These are phyloP conservation scores for Dicrurus megarhynchus DNA, from an alignment of 2,113 vertebrate genomes.

Conservation along the genomic window DNA sequence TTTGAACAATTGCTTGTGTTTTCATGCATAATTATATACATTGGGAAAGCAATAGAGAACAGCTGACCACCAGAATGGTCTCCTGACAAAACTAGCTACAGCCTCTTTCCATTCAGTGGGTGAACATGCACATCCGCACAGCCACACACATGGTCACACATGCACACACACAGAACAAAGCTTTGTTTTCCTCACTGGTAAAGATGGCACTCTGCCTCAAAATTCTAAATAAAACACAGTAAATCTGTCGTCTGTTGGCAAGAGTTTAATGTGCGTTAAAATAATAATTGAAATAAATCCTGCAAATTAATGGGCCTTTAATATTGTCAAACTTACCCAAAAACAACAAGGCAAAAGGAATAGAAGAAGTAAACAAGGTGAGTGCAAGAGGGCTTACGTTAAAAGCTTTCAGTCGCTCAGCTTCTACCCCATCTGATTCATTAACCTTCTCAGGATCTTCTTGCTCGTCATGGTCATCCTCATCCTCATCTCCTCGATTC, in stretches of 20 bases:
- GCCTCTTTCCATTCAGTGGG: constrained; percentile 31
- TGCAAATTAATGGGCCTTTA: constrained; percentile 61
- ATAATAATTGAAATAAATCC: constrained; percentile 32
- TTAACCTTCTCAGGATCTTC: constrained; percentile 81
- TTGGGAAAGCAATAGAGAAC: constrained; percentile 56
- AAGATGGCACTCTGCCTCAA: constrained; percentile 62
- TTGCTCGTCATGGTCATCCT: constrained; percentile 82
- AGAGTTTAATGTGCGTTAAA: constrained; percentile 61
- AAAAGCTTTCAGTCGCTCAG: constrained; percentile 83
- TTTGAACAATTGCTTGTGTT: constrained; percentile 59
- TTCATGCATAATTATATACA: constrained; percentile 78
- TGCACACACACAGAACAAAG: constrained; percentile 60
- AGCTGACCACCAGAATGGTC: constrained; percentile 52
- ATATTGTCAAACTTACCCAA: constrained; percentile 52
- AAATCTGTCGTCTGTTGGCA: constrained; percentile 65
- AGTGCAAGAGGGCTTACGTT: constrained; percentile 77
- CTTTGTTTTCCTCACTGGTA: constrained; percentile 42
- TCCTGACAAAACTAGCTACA: constrained; percentile 47
- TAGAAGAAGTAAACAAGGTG: neutral
- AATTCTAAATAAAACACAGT: constrained; percentile 71
- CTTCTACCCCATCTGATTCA: constrained; percentile 81
- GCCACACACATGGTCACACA: constrained; percentile 13
- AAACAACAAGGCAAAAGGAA: constrained; percentile 45
- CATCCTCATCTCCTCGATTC: constrained; percentile 80
- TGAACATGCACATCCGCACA: constrained; percentile 65